A percentile compares a stretch with the other conserved stretches of the same genome.
Conservation (phyloP, 2,797 vertebrate genomes). For the Crocodylus rhombifer region DNA sequence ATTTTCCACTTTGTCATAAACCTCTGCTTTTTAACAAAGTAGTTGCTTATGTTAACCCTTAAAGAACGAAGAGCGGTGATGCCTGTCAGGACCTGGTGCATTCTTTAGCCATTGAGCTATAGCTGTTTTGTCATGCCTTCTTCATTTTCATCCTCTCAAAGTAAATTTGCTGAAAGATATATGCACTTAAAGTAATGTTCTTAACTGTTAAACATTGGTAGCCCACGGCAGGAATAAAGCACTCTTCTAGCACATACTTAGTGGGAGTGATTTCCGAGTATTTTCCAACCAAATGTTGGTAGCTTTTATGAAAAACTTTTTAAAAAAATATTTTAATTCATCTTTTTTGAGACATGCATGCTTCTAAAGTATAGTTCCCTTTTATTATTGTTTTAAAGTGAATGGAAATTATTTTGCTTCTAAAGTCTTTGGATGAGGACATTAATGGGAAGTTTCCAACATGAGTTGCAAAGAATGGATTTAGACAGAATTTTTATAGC, state of each 20-base stretch:
- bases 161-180: too few species aligned
- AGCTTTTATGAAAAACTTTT: not conserved
- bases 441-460: not conserved
- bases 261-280: conserved; percentile 9
- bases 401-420: conserved; percentile 3
- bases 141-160: conserved; percentile 26
- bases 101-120: conserved; percentile 37
- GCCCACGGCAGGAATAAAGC: not conserved
- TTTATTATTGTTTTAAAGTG: not conserved
- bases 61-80: conserved; percentile 32
- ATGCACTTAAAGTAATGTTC: not conserved
- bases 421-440: not conserved
- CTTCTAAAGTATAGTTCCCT: not conserved
- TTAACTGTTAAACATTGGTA: conserved; percentile 30
- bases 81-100: conserved; percentile 62
- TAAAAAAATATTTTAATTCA: not conserved
- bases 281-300: not conserved
- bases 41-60: conserved; percentile 42
- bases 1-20: not conserved
- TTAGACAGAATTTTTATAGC: conserved; percentile 34
- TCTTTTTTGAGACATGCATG: not conserved
- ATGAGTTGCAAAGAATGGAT: not conserved
- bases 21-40: too few species aligned
- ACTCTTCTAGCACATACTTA: not conserved
- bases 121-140: conserved; percentile 46